Percentiles rank a stretch among this genome's conserved stretches.
Conservation (phyloP, 2,888 invertebrate species). For the Dascillus cervinus region DNA sequence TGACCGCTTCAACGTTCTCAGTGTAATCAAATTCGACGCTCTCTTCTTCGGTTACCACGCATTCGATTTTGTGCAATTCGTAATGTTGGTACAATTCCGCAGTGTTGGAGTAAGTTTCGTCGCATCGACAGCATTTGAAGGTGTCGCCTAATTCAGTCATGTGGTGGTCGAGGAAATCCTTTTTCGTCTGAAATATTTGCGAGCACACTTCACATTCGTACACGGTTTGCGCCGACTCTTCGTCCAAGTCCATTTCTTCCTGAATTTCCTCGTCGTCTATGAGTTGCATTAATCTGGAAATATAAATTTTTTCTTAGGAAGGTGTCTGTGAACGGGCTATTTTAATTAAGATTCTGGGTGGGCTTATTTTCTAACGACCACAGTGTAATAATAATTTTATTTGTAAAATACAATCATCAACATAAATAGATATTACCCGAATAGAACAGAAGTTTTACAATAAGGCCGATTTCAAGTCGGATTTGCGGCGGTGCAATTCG, state of each 20-base stretch:
- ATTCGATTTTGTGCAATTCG: constrained; percentile 29
- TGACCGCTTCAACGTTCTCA: constrained; percentile 26
- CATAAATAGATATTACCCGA: no score
- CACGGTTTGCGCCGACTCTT: constrained; percentile 9
- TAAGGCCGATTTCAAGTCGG: no score
- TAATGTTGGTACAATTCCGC: constrained; percentile 35
- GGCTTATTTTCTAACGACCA: no score
- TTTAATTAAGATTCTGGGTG: no score
- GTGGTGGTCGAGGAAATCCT: constrained; percentile 33
- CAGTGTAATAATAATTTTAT: no score
- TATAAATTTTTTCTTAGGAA: no score
- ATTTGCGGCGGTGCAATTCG: no score
- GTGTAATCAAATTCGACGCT: constrained; percentile 11
- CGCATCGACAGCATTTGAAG: constrained; percentile 36
- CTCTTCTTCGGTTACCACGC: constrained; percentile 8
- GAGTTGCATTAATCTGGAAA: constrained; percentile 25
- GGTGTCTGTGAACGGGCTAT: no score
- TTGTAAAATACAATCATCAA: no score
- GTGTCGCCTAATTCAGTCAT: constrained; percentile 29
- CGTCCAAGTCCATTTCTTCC: constrained; percentile 6
- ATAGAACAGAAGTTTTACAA: no score
- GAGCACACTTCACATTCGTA: constrained; percentile 38
- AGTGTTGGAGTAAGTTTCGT: constrained; percentile 26
- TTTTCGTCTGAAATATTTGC: constrained; percentile 30
- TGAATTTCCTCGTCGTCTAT: no score